Evolutionary conservation across 2,113 vertebrate genomes (phyloP).

Genomic region (mouse (Mus musculus)): GRCm39 chr13:20547001-20547500

Average conservation of each 20-base stretch:
- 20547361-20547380: neutral
- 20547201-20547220: neutral
- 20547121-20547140: neutral
- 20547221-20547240: neutral
- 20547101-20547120: neutral
- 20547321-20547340: neutral
- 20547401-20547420: neutral
- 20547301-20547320: neutral
- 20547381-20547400: slow-evolving; percentile 17
- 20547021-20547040: neutral
- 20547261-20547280: neutral
- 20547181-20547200: neutral
- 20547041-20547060: neutral
- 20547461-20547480: neutral
- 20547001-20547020: neutral
- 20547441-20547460: slow-evolving; percentile 27
- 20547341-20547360: neutral
- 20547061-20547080: neutral
- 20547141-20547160: neutral
- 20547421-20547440: neutral
- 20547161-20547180: neutral
- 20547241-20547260: neutral
- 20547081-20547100: neutral
- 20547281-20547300: neutral
- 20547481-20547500: slow-evolving; percentile 48